A percentile compares a stretch with the other conserved stretches of the same genome.
Conservation (phyloP, 2,888 invertebrate genomes). For the Athalia circularis region DNA sequence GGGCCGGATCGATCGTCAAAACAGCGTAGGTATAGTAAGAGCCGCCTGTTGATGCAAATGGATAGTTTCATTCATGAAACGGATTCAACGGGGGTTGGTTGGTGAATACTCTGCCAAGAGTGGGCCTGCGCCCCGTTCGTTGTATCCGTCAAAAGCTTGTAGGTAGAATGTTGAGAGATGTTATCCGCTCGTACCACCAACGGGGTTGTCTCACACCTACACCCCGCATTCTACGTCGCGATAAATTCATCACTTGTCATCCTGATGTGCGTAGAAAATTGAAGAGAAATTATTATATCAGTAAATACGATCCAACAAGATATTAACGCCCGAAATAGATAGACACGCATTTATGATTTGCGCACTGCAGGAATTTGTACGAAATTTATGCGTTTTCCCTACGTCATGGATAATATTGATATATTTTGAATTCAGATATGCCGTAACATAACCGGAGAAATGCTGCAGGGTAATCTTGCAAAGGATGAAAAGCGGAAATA, state of each 20-base stretch:
- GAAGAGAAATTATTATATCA: neutral
- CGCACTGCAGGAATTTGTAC: no score
- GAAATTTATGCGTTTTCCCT: neutral
- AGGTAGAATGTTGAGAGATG: no score
- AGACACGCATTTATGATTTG: no score
- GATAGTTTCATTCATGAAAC: slow-evolving; percentile 65
- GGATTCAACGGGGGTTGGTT: slow-evolving; percentile 24
- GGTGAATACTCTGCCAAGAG: neutral
- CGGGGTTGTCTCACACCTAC: no score
- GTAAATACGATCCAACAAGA: no score
- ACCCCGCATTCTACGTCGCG: neutral
- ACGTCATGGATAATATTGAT: neutral
- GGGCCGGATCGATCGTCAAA: slow-evolving; percentile 59
- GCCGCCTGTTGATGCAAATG: slow-evolving; percentile 66
- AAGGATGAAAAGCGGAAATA: neutral
- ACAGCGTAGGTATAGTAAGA: slow-evolving; percentile 60
- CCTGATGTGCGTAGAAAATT: neutral
- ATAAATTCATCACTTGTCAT: neutral
- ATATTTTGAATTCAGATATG: neutral
- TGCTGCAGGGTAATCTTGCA: neutral
- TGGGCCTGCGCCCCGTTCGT: no score
- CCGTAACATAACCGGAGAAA: no score
- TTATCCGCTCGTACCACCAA: no score
- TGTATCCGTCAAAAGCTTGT: no score
- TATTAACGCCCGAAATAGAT: no score